Percentiles rank a stretch among this genome's conserved stretches.
Evolutionary conservation across 2,888 invertebrate genomes (phyloP).

Genomic region (Ochropleura plecta): DNA sequence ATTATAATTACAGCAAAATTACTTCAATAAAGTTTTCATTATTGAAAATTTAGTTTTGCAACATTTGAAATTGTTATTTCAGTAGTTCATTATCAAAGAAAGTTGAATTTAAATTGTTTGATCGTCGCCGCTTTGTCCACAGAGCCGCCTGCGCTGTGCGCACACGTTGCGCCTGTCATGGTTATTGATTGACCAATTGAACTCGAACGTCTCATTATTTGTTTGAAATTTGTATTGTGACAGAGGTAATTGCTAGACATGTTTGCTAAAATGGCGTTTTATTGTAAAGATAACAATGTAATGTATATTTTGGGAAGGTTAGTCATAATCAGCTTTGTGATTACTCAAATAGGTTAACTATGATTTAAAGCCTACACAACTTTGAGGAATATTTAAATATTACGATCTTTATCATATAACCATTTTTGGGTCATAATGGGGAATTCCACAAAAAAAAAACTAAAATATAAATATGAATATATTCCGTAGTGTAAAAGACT

Average conservation of each 20-base stretch:
- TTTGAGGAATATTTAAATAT: slow-evolving; percentile 2
- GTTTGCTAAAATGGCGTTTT: slow-evolving; percentile 53
- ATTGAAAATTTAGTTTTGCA: slow-evolving; percentile 26
- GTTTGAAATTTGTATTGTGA: slow-evolving; percentile 73
- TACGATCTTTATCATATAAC: background rate
- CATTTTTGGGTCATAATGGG: background rate
- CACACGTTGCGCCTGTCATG: slow-evolving; percentile 69
- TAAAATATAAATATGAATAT: background rate
- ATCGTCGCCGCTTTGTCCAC: slow-evolving; percentile 63
- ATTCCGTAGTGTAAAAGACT: background rate
- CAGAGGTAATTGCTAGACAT: slow-evolving; percentile 70
- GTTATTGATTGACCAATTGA: slow-evolving; percentile 79
- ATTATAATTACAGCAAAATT: slow-evolving; percentile 50
- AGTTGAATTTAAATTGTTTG: slow-evolving; percentile 54
- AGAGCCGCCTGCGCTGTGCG: slow-evolving; percentile 61
- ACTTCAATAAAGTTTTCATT: slow-evolving; percentile 46
- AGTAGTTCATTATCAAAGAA: slow-evolving; percentile 58
- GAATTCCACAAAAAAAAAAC: background rate
- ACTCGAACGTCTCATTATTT: slow-evolving; percentile 73
- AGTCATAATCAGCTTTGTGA: slow-evolving; percentile 1
- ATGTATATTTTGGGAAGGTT: slow-evolving; percentile 17
- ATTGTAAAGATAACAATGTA: slow-evolving; percentile 38
- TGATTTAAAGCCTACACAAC: slow-evolving; percentile 17
- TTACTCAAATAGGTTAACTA: slow-evolving; percentile 25
- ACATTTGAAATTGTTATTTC: slow-evolving; percentile 35